Conservation (phyloP, 2,113 vertebrate species). For the Saimiri boliviensis region DNA sequence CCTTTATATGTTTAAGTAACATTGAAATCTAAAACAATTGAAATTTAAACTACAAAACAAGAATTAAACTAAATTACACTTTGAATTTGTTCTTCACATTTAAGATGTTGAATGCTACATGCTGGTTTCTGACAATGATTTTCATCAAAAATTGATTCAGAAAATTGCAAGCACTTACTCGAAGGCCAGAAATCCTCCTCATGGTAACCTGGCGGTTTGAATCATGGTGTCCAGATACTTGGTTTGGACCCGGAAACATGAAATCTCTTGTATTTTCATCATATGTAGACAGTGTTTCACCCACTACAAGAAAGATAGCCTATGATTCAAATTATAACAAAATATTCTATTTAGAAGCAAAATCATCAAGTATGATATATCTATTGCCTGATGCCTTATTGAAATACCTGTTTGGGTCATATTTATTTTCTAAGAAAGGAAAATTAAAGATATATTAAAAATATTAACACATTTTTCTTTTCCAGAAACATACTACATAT, state of each 20-base stretch:
- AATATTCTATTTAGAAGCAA: slow-evolving; percentile 75
- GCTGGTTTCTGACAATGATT: background rate
- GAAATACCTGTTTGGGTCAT: slow-evolving; percentile 37
- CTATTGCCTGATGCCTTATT: slow-evolving; percentile 51
- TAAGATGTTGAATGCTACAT: background rate
- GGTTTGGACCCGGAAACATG: slow-evolving; percentile 91
- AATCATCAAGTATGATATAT: slow-evolving; percentile 46
- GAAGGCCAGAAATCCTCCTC: slow-evolving; percentile 89
- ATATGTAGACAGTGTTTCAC: slow-evolving; percentile 90
- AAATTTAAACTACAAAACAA: background rate
- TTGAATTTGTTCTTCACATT: slow-evolving; percentile 18
- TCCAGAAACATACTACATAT: background rate
- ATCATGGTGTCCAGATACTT: slow-evolving; percentile 82
- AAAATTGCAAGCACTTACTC: slow-evolving; percentile 85
- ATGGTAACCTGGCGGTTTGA: slow-evolving; percentile 91
- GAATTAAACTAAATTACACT: slow-evolving; percentile 31
- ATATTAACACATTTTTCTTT: background rate
- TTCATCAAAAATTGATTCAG: background rate
- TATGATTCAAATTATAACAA: slow-evolving; percentile 75
- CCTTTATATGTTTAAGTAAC: no score
- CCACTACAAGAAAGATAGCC: slow-evolving; percentile 86
- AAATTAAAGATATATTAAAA: slow-evolving; percentile 47
- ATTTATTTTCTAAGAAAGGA: slow-evolving; percentile 45
- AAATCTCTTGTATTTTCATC: slow-evolving; percentile 93
- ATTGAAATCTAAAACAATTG: no score